Percentiles rank a stretch among this genome's conserved stretches.
These are phyloP conservation scores for Hydrotaea diabolus DNA, from an alignment of 2,888 invertebrate species.

Conservation along the genomic window DNA sequence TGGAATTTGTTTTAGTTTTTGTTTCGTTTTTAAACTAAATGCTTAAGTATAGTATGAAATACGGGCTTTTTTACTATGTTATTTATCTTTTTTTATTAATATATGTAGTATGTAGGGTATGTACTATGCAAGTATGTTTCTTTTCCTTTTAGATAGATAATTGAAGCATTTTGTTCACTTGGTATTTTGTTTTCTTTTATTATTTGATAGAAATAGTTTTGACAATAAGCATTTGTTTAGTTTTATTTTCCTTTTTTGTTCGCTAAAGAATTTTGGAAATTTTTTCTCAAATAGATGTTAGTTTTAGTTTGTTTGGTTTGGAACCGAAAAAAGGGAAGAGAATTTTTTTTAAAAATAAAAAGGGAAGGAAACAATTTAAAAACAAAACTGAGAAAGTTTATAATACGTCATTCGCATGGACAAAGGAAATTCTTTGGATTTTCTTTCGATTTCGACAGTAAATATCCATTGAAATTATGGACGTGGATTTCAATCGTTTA, in stretches of 20 bases:
- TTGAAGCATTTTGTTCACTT: slow-evolving; percentile 50
- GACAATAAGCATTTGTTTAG: background rate
- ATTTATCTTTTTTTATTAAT: background rate
- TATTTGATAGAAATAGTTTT: background rate
- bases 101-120: background rate
- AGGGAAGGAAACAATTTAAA: too few relatives aligned
- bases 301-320: too few relatives aligned
- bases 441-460: too few relatives aligned
- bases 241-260: background rate
- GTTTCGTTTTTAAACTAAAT: slow-evolving; percentile 49
- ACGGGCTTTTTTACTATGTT: background rate
- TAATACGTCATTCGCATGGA: too few relatives aligned
- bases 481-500: too few relatives aligned
- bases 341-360: too few relatives aligned
- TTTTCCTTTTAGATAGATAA: slow-evolving; percentile 1
- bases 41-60: slow-evolving; percentile 37
- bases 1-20: background rate
- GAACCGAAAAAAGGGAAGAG: too few relatives aligned
- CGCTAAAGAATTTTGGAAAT: too few relatives aligned
- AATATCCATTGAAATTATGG: too few relatives aligned
- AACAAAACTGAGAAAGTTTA: too few relatives aligned
- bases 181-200: background rate
- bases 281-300: too few relatives aligned
- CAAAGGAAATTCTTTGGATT: too few relatives aligned
- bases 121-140: background rate